Conservation (phyloP, 2,797 vertebrate species). For the Distichodus sexfasciatus region DNA sequence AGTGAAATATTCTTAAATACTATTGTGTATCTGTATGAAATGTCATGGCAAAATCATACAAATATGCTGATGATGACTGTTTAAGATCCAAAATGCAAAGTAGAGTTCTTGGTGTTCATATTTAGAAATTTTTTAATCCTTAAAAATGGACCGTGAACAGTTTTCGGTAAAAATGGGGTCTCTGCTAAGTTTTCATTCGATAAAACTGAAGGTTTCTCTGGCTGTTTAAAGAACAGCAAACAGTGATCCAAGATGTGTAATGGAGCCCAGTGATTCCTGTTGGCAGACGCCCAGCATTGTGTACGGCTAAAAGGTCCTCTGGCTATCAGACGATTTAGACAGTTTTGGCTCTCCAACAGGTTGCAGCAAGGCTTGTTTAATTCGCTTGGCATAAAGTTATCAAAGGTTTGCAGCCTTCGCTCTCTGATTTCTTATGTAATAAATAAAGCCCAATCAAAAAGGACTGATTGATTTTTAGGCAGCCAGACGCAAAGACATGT, state of each 20-base stretch:
- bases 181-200: too few relatives aligned
- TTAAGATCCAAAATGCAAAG: too few relatives aligned
- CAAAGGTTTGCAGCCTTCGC: conserved; percentile 38
- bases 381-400: conserved; percentile 29
- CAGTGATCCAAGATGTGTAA: conserved; percentile 43
- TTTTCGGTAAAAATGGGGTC: too few relatives aligned
- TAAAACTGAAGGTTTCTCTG: conserved; percentile 39
- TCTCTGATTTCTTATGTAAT: conserved; percentile 45
- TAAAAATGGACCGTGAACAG: too few relatives aligned
- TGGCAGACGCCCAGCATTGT: conserved; percentile 65
- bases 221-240: conserved; percentile 35
- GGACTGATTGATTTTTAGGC: conserved; percentile 19
- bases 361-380: conserved; percentile 46
- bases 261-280: conserved; percentile 56
- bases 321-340: conserved; percentile 55
- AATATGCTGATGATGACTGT: conserved; percentile 15
- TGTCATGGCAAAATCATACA: conserved; percentile 50
- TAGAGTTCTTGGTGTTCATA: too few relatives aligned
- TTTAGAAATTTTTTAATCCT: conserved; percentile 42
- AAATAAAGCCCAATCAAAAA: conserved; percentile 26
- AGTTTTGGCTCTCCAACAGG: conserved; percentile 60
- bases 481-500: conserved; percentile 7
- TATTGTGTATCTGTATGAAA: too few relatives aligned
- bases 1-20: too few relatives aligned
- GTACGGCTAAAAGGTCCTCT: conserved; percentile 57